These are phyloP conservation scores for Prionailurus viverrinus DNA, from an alignment of 2,113 vertebrate genomes.

Conservation along the genomic window DNA sequence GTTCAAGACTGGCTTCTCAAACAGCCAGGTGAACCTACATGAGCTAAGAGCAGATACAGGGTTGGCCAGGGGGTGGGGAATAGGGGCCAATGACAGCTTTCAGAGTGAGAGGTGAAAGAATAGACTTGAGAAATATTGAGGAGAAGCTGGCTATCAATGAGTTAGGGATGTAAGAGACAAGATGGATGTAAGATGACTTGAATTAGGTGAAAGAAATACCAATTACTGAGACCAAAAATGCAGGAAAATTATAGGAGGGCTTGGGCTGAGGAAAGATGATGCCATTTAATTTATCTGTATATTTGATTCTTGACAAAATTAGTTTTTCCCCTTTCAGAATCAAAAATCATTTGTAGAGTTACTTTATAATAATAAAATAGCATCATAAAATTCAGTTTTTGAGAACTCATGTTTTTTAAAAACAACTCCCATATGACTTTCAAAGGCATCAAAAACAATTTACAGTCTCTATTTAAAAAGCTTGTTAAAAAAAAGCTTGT, in stretches of 20 bases:
- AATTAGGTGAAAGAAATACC: background rate
- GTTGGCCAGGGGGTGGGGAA: background rate
- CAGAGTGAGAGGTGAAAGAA: background rate
- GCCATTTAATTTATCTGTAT: background rate
- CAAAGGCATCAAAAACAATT: constrained; percentile 6
- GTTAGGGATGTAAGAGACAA: background rate
- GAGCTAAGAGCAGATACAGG: background rate
- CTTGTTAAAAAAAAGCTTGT: background rate
- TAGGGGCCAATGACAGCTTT: background rate
- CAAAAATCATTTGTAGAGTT: background rate
- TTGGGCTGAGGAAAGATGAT: background rate
- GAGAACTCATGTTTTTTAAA: background rate
- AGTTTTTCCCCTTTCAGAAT: background rate
- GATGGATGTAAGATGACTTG: background rate
- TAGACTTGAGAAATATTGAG: background rate
- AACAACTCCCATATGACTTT: background rate
- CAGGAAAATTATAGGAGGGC: background rate
- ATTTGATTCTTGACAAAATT: background rate
- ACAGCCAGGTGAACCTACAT: background rate
- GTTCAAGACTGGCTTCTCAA: background rate
- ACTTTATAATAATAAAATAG: background rate
- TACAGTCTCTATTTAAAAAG: background rate
- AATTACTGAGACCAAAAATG: background rate
- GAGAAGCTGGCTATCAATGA: background rate
- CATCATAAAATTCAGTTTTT: background rate